Conservation (phyloP, 2,888 invertebrate species). For the Apodemia zela region DNA sequence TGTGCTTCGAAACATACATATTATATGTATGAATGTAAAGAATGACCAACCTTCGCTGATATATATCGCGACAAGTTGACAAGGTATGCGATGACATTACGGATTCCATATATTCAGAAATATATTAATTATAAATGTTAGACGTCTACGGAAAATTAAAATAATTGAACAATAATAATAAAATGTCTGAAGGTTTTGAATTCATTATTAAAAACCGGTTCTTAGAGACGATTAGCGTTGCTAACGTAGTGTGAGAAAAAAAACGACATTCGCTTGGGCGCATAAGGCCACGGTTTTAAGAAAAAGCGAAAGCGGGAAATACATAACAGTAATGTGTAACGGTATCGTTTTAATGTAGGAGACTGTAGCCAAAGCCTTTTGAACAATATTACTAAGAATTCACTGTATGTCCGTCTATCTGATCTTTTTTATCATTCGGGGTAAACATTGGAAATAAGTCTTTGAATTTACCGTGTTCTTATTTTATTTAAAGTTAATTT, state of each 20-base stretch:
- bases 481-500: too few relatives aligned
- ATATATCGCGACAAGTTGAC: neutral
- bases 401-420: too few relatives aligned
- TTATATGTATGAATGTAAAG: too few relatives aligned
- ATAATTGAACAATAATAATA: constrained; percentile 15
- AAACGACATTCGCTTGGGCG: neutral
- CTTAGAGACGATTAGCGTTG: constrained; percentile 22
- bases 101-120: neutral
- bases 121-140: constrained; percentile 12
- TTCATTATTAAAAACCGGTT: constrained; percentile 26
- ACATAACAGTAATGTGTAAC: neutral
- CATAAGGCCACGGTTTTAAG: neutral
- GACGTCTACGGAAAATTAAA: constrained; percentile 11
- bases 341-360: too few relatives aligned
- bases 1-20: too few relatives aligned
- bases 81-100: constrained; percentile 15
- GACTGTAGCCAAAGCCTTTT: too few relatives aligned
- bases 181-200: constrained; percentile 16
- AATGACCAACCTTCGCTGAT: neutral
- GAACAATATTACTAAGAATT: too few relatives aligned
- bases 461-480: too few relatives aligned
- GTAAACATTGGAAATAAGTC: too few relatives aligned
- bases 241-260: constrained; percentile 25
- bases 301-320: neutral
- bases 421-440: too few relatives aligned